These are phyloP conservation scores for Agelas oroides DNA, from an alignment of 37 sponge, comb jelly and placozoan genomes.

Conservation along the genomic window DNA sequence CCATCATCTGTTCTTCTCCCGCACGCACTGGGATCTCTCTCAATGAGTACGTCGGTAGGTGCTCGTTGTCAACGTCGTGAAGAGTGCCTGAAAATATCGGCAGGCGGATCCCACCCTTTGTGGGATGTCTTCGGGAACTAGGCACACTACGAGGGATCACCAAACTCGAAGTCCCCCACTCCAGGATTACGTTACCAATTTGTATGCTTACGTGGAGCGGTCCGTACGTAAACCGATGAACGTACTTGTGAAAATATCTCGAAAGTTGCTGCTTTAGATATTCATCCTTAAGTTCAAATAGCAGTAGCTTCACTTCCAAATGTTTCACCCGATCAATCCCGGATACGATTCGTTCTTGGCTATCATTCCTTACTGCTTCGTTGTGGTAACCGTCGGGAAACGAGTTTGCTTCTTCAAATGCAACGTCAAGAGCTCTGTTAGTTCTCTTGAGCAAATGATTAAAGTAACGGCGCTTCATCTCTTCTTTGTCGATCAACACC, in stretches of 20 bases:
- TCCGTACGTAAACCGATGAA: neutral
- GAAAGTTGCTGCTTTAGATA: neutral
- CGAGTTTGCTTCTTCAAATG: neutral
- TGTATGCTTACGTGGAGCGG: slow-evolving; percentile 17
- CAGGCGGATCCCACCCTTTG: no score
- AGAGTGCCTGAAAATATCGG: neutral
- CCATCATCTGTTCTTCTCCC: neutral
- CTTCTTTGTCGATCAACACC: neutral
- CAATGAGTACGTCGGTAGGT: neutral
- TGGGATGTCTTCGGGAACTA: neutral
- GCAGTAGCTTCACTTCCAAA: neutral
- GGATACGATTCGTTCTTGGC: neutral
- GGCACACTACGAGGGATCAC: neutral
- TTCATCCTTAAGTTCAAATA: slow-evolving; percentile 1
- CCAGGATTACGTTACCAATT: slow-evolving; percentile 17
- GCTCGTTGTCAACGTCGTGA: neutral
- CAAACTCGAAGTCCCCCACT: slow-evolving; percentile 2
- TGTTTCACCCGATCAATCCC: neutral
- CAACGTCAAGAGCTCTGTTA: neutral
- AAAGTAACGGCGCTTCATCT: slow-evolving; percentile 4
- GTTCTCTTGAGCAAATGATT: neutral
- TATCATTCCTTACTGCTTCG: neutral
- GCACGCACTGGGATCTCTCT: neutral
- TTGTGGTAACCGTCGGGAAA: slow-evolving; percentile 1
- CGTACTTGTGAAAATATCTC: neutral